Conservation (phyloP, 30 jellyfish, hydroid and myxozoan species). For the Hydra vulgaris region DNA sequence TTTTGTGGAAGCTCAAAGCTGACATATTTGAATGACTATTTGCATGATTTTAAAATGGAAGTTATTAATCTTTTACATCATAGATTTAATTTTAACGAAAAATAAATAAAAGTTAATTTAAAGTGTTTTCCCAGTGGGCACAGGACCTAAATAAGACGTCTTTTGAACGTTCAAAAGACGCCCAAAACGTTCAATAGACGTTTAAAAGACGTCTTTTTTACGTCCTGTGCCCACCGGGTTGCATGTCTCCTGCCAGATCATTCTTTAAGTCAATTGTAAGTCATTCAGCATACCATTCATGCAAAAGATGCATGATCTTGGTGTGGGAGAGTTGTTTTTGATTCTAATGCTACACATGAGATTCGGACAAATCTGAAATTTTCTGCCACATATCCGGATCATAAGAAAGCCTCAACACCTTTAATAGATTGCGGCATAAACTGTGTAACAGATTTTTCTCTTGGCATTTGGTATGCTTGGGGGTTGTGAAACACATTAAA, state of each 20-base stretch:
- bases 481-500: slow-evolving; percentile 25
- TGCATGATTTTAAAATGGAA: slow-evolving; percentile 14
- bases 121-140: slow-evolving; percentile 30
- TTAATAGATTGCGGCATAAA: slow-evolving; percentile 9
- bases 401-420: slow-evolving; percentile 15
- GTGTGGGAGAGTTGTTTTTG: slow-evolving; percentile 13
- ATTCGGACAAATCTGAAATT: background rate
- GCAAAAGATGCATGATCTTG: slow-evolving; percentile 21
- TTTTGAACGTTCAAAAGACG: too few relatives aligned
- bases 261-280: slow-evolving; percentile 23
- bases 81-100: slow-evolving; percentile 9
- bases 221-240: too few relatives aligned
- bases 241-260: slow-evolving; percentile 53
- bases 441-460: slow-evolving; percentile 20
- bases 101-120: background rate
- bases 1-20: slow-evolving; percentile 32
- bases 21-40: slow-evolving; percentile 1
- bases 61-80: background rate
- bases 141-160: too few relatives aligned
- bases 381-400: background rate
- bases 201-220: too few relatives aligned
- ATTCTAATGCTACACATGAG: background rate
- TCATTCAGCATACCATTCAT: slow-evolving; percentile 27
- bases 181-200: too few relatives aligned
- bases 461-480: slow-evolving; percentile 36